Percentiles rank a stretch among this genome's conserved stretches.
Evolutionary conservation across 2,113 vertebrate species (phyloP).

Genomic region (Cacatua alba): DNA sequence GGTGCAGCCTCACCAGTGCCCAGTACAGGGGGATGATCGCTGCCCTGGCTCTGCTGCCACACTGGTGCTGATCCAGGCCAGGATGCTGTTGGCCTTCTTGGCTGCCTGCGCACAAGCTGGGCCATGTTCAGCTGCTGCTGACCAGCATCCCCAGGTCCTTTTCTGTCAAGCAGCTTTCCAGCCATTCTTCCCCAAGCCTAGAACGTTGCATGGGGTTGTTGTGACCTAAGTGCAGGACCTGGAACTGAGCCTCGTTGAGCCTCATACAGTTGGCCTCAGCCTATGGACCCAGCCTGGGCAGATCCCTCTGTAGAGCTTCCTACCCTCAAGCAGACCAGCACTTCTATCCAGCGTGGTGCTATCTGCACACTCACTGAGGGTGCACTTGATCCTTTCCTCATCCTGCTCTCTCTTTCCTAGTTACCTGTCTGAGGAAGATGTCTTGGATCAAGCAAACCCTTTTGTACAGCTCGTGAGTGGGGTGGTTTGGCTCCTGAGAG

Average conservation of each 20-base stretch:
- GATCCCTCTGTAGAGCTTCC: neutral
- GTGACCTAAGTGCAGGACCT: neutral
- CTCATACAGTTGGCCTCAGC: neutral
- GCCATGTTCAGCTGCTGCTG: neutral
- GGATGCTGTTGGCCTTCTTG: neutral
- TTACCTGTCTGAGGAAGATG: slow-evolving; percentile 90
- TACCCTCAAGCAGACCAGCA: neutral
- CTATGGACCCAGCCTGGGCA: neutral
- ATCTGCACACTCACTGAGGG: neutral
- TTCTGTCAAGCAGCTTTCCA: neutral
- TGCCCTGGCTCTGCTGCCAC: neutral
- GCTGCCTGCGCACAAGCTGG: neutral
- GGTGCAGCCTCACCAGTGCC: neutral
- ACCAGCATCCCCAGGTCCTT: neutral
- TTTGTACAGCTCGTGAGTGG: slow-evolving; percentile 93
- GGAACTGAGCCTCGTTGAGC: neutral
- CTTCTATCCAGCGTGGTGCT: neutral
- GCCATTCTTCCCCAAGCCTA: neutral
- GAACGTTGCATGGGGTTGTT: neutral
- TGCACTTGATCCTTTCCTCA: neutral
- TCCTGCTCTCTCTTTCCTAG: slow-evolving; percentile 69
- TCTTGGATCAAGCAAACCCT: slow-evolving; percentile 83
- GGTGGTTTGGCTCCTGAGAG: slow-evolving; percentile 91
- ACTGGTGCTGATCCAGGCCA: neutral
- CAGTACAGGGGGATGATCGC: neutral